Base-by-base conservation (phyloP, 2,888 invertebrate species). In the Drosophila macrothrix region DNA sequence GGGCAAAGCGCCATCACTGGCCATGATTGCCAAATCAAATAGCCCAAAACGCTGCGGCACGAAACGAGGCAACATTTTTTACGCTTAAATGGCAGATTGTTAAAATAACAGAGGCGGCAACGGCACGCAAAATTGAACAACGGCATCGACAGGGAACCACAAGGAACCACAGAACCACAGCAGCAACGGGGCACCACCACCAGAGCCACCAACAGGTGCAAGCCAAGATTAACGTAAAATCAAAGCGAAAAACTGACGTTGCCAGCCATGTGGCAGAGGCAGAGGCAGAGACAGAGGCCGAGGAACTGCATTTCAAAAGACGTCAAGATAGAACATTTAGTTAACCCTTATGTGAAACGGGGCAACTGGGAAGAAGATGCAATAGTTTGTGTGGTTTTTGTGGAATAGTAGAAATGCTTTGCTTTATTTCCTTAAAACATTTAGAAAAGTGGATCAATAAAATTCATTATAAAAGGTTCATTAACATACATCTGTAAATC, bases 11-110 rank as follows among this genome's bases (percentile, higher is more conserved):
- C 88, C 81, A 87, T 80, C 89, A 74, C 73, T 54, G 53, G 78
- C 84, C 88, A 88, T 87, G 85, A 86, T 88, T 89, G 89, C 84
- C 87, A 89, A 86, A 86, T 82, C 89, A 87, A 89, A 88, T 83
- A 88, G 85, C 88, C 80, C 82, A 89, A 90, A 88, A 88, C 88
- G 77, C 82, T 81, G 82, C 83, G 85, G 86, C 90, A 87, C 88
- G 88, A 88, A 90, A 87, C 86, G 83, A 90, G 90, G 90, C 90
- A 90, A 90, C 90, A 90, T 88, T 88, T 90, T 90, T 90, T 90
- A 88, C 90, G 90, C 90, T 88, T 88, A 88, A 88, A 88, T 88
- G 87, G 90, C 90, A 90, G 90, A 88, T 88, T 88, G 87, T 88
- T 88, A 88, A 88, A 88, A 88, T 88, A 88, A 88, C 87, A 88